Base-by-base conservation (phyloP, 2,797 vertebrate genomes). In the Gallirallus australis region DNA sequence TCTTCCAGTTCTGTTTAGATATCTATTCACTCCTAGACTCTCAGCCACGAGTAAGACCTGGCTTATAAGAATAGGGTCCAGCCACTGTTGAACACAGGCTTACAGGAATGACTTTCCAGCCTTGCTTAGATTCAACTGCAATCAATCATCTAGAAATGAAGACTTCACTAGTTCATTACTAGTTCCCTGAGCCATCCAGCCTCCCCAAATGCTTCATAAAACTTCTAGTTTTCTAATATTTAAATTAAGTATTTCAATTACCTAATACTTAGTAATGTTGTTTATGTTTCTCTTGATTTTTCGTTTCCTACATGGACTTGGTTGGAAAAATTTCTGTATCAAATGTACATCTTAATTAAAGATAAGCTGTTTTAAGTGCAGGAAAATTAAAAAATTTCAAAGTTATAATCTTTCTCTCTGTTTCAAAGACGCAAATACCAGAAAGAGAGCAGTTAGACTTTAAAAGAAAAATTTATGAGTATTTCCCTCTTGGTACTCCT, bases 291-390 rank as follows among this genome's bases (percentile, higher is more conserved):
- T 88, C 72, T 93, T 78, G 63, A 89, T 83, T 97, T 93, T 90
- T 76, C 50, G 76, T 73, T 89, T 78, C 35, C 79, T 91, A 63
- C 48, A 79, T 35, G 39, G 93, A 82, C 31, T 78, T 82, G 30
- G 52, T 33, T 82, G 84, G 89, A 93, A 87, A 95, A 95, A 75
- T 31, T 78, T 90, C 54, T 42, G 8, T 84, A 92, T 89, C 81
- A 94, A 86, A 92, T 79, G 37, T 60, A 81, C 81, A 96, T 88
- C 93, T 97, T 97, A 97, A 97, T 97, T 96, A 97, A 96, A 82
- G 83, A 95, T 93, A 94, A 96, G 81, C 42, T 96, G 69, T 1
- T 93, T 97, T 95, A 96, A 89, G 57, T 81, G 45, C 56, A 84
- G 53, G 37, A 92, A 91, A 87, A 95, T 85, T 70, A 31, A 86